These are phyloP conservation scores for Xylocopa sonorina DNA, from an alignment of 1,140 invertebrate species.

Conservation along the genomic window DNA sequence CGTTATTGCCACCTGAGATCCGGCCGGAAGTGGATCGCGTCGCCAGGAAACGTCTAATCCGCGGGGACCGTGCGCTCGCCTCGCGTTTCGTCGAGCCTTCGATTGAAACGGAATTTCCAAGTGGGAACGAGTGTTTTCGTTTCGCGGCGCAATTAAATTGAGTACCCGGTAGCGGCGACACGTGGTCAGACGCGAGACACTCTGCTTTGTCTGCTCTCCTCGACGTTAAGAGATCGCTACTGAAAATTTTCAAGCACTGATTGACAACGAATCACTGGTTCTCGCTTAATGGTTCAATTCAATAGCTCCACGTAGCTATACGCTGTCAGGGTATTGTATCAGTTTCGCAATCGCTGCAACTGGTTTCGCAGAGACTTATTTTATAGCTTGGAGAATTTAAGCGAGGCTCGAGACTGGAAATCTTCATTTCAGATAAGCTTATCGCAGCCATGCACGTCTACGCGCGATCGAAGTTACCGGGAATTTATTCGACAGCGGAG, in stretches of 20 bases:
- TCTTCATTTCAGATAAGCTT: constrained; percentile 27
- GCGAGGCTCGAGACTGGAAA: not conserved
- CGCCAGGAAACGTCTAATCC: constrained; percentile 50
- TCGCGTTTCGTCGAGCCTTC: not conserved
- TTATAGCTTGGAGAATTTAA: not conserved
- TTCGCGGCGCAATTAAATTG: constrained; percentile 1
- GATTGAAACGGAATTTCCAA: constrained; percentile 21
- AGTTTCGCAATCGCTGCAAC: no score
- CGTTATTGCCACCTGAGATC: constrained; percentile 52
- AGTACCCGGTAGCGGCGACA: no score
- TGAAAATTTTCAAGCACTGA: no score
- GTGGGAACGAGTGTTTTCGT: constrained; percentile 17
- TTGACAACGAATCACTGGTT: no score
- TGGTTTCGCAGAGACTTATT: constrained; percentile 2
- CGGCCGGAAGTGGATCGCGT: constrained; percentile 23
- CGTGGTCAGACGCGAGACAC: no score
- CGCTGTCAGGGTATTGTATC: no score
- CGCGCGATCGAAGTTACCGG: not conserved
- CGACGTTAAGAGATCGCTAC: no score
- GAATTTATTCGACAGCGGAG: not conserved
- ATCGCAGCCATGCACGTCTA: not conserved
- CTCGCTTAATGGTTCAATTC: no score
- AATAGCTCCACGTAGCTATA: no score
- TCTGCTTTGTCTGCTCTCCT: no score
- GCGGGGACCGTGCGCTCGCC: not conserved